Percentiles rank a stretch among this genome's conserved stretches.
Conservation (phyloP, 2,797 vertebrate species). For the Sciaenops ocellatus region DNA sequence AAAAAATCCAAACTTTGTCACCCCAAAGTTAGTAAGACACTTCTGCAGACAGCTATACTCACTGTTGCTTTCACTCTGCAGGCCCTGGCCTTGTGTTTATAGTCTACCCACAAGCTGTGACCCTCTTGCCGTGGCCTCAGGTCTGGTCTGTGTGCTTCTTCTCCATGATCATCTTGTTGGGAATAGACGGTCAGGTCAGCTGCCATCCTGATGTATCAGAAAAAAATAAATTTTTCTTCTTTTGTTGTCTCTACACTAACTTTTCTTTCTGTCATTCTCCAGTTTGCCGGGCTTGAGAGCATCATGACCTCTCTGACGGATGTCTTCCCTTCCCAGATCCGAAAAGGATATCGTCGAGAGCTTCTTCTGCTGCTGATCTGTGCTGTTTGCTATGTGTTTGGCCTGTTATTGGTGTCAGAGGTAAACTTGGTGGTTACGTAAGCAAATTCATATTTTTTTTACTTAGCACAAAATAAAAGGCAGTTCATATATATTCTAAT, state of each 20-base stretch:
- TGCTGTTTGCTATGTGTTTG: constrained; percentile 81
- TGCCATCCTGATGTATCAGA: neutral
- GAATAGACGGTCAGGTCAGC: constrained; percentile 81
- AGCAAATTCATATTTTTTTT: neutral
- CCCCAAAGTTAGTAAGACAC: no score
- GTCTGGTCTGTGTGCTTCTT: constrained; percentile 84
- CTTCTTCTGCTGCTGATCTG: constrained; percentile 86
- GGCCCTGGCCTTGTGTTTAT: constrained; percentile 85
- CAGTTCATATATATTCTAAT: neutral
- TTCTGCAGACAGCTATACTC: no score
- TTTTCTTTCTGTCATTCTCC: constrained; percentile 25
- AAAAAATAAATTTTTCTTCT: neutral
- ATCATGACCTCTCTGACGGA: constrained; percentile 90
- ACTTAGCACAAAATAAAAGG: neutral
- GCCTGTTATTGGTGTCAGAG: constrained; percentile 88
- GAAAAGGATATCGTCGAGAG: constrained; percentile 85
- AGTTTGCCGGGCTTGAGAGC: constrained; percentile 93
- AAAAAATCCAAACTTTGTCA: neutral
- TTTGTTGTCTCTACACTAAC: neutral
- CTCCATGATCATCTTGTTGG: constrained; percentile 82
- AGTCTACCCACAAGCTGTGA: constrained; percentile 83
- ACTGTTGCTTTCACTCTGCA: constrained; percentile 41
- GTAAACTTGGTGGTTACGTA: constrained; percentile 73
- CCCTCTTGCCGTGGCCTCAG: constrained; percentile 80
- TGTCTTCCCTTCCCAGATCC: constrained; percentile 86